Evolutionary conservation across 2,888 invertebrate species (phyloP).

Genomic region (Thereva nobilitata): DNA sequence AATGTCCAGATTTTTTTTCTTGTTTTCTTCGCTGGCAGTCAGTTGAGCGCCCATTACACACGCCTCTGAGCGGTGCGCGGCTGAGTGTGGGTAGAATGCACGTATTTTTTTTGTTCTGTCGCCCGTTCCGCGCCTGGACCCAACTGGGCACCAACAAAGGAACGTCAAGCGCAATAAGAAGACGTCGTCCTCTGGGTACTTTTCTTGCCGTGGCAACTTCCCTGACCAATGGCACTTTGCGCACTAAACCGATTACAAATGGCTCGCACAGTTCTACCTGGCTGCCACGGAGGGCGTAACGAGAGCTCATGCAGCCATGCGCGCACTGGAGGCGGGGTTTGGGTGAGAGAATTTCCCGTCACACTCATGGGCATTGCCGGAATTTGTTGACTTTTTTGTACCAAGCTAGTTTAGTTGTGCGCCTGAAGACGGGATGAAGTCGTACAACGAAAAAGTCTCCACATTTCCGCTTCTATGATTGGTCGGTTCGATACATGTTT

Average conservation of each 20-base stretch:
- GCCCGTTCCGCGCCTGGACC: too few relatives aligned
- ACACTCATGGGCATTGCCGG: not conserved
- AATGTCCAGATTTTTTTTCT: too few relatives aligned
- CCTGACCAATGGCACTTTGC: constrained; percentile 57
- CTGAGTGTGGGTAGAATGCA: too few relatives aligned
- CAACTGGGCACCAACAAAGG: not conserved
- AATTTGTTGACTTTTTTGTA: constrained; percentile 15
- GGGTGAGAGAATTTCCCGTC: not conserved
- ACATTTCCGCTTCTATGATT: constrained; percentile 36
- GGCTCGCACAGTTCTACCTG: constrained; percentile 4
- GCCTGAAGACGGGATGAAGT: not conserved
- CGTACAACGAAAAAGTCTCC: constrained; percentile 26
- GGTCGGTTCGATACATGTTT: constrained; percentile 18
- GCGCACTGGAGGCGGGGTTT: constrained; percentile 33
- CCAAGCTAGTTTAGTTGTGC: not conserved
- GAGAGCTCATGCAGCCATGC: constrained; percentile 13
- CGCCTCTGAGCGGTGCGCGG: too few relatives aligned
- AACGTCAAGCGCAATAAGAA: constrained; percentile 16
- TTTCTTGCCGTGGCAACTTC: constrained; percentile 46
- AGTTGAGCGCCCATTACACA: too few relatives aligned
- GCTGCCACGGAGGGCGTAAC: constrained; percentile 40
- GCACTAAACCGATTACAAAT: constrained; percentile 50
- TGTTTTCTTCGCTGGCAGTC: too few relatives aligned
- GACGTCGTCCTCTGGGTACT: not conserved
- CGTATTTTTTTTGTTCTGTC: too few relatives aligned